Evolutionary conservation across 1,140 invertebrate genomes (phyloP).

Genomic region (Fopius arisanus): DNA sequence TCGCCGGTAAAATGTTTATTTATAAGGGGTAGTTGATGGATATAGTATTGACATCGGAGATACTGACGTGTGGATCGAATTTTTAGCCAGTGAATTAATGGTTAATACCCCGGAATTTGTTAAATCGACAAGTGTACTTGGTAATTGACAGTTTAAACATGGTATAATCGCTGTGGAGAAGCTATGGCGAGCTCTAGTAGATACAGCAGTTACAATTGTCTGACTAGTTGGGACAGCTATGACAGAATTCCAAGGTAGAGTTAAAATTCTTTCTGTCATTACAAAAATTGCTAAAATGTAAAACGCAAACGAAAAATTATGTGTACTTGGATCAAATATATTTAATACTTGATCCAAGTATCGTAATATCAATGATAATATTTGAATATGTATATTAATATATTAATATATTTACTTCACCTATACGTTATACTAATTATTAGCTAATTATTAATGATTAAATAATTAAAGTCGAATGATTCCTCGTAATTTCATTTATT

Average conservation of each 20-base stretch:
- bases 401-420: too few species aligned
- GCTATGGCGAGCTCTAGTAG: slow-evolving; percentile 76
- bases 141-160: slow-evolving; percentile 35
- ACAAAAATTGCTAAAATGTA: too few species aligned
- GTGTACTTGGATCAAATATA: too few species aligned
- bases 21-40: background rate
- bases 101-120: slow-evolving; percentile 30
- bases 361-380: too few species aligned
- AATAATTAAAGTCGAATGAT: too few species aligned
- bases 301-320: too few species aligned
- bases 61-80: background rate
- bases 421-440: too few species aligned
- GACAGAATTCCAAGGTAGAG: slow-evolving; percentile 83
- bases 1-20: background rate
- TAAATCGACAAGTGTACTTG: background rate
- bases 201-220: slow-evolving; percentile 87
- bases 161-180: slow-evolving; percentile 35
- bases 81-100: slow-evolving; percentile 35
- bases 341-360: too few species aligned
- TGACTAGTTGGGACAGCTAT: slow-evolving; percentile 88
- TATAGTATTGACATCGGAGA: background rate
- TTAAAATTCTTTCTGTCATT: background rate
- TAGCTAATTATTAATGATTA: too few species aligned
- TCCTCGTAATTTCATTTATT: too few species aligned
- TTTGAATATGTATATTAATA: too few species aligned